These are phyloP conservation scores for Macaca fascicularis DNA, from an alignment of 2,113 vertebrate genomes.

Conservation along the genomic window T2T-MFA8v1.1 NC_088381.1:149235001-149235500, in stretches of 20 bases:
- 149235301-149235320: neutral
- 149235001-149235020: slow-evolving; percentile 9
- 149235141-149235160: neutral
- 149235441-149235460: neutral
- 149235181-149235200: neutral
- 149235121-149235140: neutral
- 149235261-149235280: neutral
- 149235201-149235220: neutral
- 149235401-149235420: neutral
- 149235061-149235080: neutral
- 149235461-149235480: neutral
- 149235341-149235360: neutral
- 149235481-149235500: slow-evolving; percentile 49
- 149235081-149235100: neutral
- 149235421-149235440: slow-evolving; percentile 5
- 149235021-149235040: slow-evolving; percentile 43
- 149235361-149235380: neutral
- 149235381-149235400: neutral
- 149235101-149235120: slow-evolving; percentile 20
- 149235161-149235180: neutral
- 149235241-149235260: neutral
- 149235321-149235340: neutral
- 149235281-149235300: neutral
- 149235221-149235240: neutral
- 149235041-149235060: slow-evolving; percentile 18